Percentiles rank a stretch among this genome's conserved stretches.
Conservation (phyloP, 2,888 invertebrate species). For the Galeruca laticollis region DNA sequence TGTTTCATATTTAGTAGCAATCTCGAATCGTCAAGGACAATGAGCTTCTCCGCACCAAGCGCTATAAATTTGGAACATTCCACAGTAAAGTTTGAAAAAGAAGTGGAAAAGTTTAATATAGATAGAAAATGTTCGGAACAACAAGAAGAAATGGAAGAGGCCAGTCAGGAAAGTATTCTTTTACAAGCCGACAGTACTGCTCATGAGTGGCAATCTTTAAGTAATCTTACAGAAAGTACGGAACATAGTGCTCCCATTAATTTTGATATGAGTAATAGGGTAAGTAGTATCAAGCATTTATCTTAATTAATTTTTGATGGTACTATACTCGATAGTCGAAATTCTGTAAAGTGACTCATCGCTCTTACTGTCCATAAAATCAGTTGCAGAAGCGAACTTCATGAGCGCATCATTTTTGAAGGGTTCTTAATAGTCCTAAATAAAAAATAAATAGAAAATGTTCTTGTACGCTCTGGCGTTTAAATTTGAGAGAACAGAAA, state of each 20-base stretch:
- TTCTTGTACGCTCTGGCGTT: too few relatives aligned
- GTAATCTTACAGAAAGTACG: constrained; percentile 89
- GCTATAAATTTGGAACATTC: constrained; percentile 83
- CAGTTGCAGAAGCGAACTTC: too few relatives aligned
- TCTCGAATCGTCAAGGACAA: constrained; percentile 77
- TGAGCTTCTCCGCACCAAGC: constrained; percentile 89
- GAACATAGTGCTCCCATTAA: constrained; percentile 92
- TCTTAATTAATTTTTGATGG: too few relatives aligned
- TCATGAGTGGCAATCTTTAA: constrained; percentile 85
- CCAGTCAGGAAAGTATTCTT: constrained; percentile 67
- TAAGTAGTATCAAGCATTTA: constrained; percentile 64
- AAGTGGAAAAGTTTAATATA: constrained; percentile 66
- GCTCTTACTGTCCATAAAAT: too few relatives aligned
- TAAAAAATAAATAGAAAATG: too few relatives aligned
- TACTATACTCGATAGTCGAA: too few relatives aligned
- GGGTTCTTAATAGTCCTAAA: too few relatives aligned
- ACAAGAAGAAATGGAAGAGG: constrained; percentile 58
- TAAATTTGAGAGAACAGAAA: too few relatives aligned
- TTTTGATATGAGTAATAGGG: constrained; percentile 93
- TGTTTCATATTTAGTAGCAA: constrained; percentile 65
- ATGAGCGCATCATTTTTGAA: too few relatives aligned
- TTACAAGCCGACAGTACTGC: constrained; percentile 63
- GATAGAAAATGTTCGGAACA: constrained; percentile 61
- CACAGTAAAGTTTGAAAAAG: constrained; percentile 77
- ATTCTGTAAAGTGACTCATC: too few relatives aligned